A percentile compares a stretch with the other conserved stretches of the same genome.
Conservation (phyloP, 2,888 invertebrate species). For the Drosophila nr. fundita region DNA sequence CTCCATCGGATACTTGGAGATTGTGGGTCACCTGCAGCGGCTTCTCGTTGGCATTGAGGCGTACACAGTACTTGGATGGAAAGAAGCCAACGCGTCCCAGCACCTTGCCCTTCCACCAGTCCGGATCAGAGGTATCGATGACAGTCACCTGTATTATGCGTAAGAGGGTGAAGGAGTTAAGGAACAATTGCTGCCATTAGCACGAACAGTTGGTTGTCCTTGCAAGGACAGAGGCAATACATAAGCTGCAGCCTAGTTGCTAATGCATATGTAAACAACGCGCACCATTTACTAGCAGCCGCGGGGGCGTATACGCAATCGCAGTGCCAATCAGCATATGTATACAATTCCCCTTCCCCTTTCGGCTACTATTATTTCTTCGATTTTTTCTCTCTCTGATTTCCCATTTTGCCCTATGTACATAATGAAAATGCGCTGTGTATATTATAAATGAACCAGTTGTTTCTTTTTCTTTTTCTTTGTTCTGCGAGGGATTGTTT, state of each 20-base stretch:
- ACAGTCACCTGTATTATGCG: slow-evolving; percentile 90
- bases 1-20: slow-evolving; percentile 94
- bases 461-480: slow-evolving; percentile 13
- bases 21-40: slow-evolving; percentile 96
- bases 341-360: slow-evolving; percentile 22
- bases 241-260: slow-evolving; percentile 40
- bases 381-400: slow-evolving; percentile 2
- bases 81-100: slow-evolving; percentile 96
- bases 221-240: slow-evolving; percentile 45
- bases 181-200: slow-evolving; percentile 23
- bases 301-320: slow-evolving; percentile 52
- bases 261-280: slow-evolving; percentile 67
- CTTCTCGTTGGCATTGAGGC: slow-evolving; percentile 94
- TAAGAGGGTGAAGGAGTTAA: slow-evolving; percentile 8
- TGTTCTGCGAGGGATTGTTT: slow-evolving; percentile 14
- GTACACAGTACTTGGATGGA: slow-evolving; percentile 97
- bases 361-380: slow-evolving; percentile 29
- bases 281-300: slow-evolving; percentile 58
- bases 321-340: slow-evolving; percentile 50
- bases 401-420: slow-evolving; percentile 38
- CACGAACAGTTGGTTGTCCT: slow-evolving; percentile 18
- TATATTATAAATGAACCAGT: slow-evolving; percentile 61
- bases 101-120: slow-evolving; percentile 99
- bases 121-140: slow-evolving; percentile 96
- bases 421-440: slow-evolving; percentile 55